A percentile compares a stretch with the other conserved stretches of the same genome.
Conservation (phyloP, 2,888 invertebrate genomes). For the Xestobium rufovillosum region DNA sequence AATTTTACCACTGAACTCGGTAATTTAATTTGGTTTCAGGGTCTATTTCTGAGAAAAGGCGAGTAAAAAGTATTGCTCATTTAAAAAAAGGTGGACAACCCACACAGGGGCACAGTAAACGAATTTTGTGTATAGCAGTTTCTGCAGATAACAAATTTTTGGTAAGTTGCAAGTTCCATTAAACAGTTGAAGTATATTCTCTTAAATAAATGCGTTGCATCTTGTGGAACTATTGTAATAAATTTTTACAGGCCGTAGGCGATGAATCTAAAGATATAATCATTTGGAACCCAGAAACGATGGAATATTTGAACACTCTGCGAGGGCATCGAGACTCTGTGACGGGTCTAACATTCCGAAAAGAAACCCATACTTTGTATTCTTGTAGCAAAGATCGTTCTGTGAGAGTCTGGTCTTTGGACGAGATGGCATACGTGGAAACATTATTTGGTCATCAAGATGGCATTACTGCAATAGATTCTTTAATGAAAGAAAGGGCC, state of each 20-base stretch:
- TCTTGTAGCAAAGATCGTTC: slow-evolving; percentile 70
- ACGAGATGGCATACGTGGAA: slow-evolving; percentile 95
- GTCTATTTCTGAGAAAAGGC: slow-evolving; percentile 58
- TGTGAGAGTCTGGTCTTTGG: slow-evolving; percentile 91
- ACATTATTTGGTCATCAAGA: slow-evolving; percentile 91
- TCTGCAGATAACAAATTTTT: slow-evolving; percentile 76
- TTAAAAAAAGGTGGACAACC: slow-evolving; percentile 25
- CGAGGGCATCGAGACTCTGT: slow-evolving; percentile 69
- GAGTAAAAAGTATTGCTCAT: slow-evolving; percentile 51
- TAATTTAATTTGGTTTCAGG: slow-evolving; percentile 38
- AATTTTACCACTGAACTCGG: too few relatives aligned
- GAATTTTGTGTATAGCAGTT: slow-evolving; percentile 61
- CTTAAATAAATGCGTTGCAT: slow-evolving; percentile 2
- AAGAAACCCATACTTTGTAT: slow-evolving; percentile 77
- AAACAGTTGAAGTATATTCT: slow-evolving; percentile 2
- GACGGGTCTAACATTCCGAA: slow-evolving; percentile 75
- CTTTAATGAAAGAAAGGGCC: slow-evolving; percentile 75
- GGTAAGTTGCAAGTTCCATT: slow-evolving; percentile 44
- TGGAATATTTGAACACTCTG: slow-evolving; percentile 72
- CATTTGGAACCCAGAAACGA: slow-evolving; percentile 74
- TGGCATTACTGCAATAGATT: slow-evolving; percentile 78
- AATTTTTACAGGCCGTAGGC: slow-evolving; percentile 53
- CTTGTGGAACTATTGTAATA: slow-evolving; percentile 3
- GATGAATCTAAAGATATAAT: slow-evolving; percentile 64
- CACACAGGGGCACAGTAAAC: slow-evolving; percentile 32